phyloP scores from a whole-genome alignment of 1,140 invertebrate genomes.

The Harpegnathos saltator region DNA sequence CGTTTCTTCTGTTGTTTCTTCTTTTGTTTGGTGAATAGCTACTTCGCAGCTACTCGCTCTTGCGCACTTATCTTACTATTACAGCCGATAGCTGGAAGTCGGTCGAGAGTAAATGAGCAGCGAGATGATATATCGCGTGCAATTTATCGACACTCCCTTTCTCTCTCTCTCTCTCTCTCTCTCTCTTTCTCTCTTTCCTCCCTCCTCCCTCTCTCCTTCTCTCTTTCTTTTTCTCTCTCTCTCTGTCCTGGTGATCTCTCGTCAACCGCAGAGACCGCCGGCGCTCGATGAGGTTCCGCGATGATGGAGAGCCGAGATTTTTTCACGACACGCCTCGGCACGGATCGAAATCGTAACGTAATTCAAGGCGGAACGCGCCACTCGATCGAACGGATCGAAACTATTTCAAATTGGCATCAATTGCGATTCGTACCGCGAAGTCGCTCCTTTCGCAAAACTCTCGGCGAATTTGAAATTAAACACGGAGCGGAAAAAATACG shows the following conservation, averaged over 20 bases:
- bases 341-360: background rate
- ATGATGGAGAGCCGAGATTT: background rate
- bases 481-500: background rate
- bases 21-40: conserved; percentile 28
- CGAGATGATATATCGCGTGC: conserved; percentile 33
- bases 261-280: background rate
- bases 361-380: too few relatives aligned
- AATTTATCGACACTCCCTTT: background rate
- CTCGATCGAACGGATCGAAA: too few relatives aligned
- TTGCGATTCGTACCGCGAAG: too few relatives aligned
- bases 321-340: background rate
- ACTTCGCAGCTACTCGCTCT: conserved; percentile 20
- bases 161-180: background rate
- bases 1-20: too few relatives aligned
- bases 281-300: background rate
- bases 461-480: background rate
- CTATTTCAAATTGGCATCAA: too few relatives aligned
- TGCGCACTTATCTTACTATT: conserved; percentile 34
- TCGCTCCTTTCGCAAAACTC: too few relatives aligned
- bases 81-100: conserved; percentile 17
- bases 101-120: conserved; percentile 35
- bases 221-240: background rate
- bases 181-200: background rate
- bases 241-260: background rate
- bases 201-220: background rate